Evolutionary conservation across 1,140 invertebrate genomes (phyloP).

Genomic region (Cotesia typhae): DNA sequence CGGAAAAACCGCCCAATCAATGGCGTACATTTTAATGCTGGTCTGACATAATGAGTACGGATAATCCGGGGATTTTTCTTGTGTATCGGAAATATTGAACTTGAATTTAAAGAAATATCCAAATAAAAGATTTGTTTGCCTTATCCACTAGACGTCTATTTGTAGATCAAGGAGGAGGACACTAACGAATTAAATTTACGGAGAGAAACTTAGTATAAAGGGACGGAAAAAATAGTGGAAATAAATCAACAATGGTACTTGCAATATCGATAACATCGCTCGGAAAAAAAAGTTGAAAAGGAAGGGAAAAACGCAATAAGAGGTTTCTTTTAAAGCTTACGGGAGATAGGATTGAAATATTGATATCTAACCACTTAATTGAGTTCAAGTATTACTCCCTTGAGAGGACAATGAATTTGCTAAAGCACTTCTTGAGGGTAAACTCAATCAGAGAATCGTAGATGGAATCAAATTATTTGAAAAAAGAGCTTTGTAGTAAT

Average conservation of each 20-base stretch:
- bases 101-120: neutral
- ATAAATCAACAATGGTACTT: neutral
- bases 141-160: too few species aligned
- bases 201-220: too few species aligned
- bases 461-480: constrained; percentile 14
- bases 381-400: neutral
- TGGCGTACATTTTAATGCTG: neutral
- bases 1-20: neutral
- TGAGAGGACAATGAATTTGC: constrained; percentile 9
- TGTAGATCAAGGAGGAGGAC: too few species aligned
- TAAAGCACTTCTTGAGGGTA: neutral
- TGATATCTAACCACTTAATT: constrained; percentile 19
- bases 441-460: neutral
- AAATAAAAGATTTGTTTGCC: too few species aligned
- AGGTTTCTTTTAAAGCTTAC: neutral
- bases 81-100: constrained; percentile 26
- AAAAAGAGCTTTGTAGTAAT: neutral
- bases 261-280: neutral
- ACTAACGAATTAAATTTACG: too few species aligned
- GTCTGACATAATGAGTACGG: constrained; percentile 15
- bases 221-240: too few species aligned
- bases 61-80: neutral
- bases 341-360: constrained; percentile 5
- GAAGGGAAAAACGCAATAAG: too few species aligned
- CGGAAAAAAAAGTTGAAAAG: neutral